phyloP scores from a whole-genome alignment of 2,797 vertebrate genomes.

The Anguilla pacifica region DNA sequence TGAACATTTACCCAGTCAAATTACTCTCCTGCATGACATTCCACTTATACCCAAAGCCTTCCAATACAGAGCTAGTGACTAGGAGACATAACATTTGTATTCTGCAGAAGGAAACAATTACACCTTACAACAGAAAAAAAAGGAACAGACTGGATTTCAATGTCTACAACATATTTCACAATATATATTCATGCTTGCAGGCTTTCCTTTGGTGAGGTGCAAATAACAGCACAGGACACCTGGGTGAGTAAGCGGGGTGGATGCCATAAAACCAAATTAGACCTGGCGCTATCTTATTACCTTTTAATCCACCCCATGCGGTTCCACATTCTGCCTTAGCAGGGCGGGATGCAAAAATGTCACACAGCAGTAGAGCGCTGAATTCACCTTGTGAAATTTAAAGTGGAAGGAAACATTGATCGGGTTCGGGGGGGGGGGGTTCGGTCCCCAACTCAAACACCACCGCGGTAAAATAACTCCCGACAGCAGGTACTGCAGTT shows the following conservation, averaged over 20 bases:
- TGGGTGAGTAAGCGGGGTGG: not conserved
- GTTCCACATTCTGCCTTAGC: conserved; percentile 2
- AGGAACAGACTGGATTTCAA: not conserved
- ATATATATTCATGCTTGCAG: not conserved
- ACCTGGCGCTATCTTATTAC: not conserved
- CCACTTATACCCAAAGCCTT: not conserved
- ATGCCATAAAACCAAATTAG: conserved; percentile 15
- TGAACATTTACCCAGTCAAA: not conserved
- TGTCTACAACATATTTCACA: not conserved
- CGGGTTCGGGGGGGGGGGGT: not conserved
- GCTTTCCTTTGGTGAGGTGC: not conserved
- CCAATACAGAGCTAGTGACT: not conserved
- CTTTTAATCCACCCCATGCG: not conserved
- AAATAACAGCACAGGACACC: not conserved
- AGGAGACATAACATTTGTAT: not conserved
- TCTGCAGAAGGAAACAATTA: not conserved
- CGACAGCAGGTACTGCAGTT: not conserved
- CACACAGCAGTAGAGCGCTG: not conserved
- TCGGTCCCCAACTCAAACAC: not conserved
- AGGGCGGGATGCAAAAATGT: not conserved
- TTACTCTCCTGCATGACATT: not conserved
- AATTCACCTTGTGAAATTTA: not conserved
- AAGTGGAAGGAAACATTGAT: not conserved
- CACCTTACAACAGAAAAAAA: not conserved
- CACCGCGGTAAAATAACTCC: not conserved